A percentile compares a stretch with the other conserved stretches of the same genome.
These are phyloP conservation scores for Erebia palarica DNA, from an alignment of 2,888 invertebrate species.

Conservation along the genomic window DNA sequence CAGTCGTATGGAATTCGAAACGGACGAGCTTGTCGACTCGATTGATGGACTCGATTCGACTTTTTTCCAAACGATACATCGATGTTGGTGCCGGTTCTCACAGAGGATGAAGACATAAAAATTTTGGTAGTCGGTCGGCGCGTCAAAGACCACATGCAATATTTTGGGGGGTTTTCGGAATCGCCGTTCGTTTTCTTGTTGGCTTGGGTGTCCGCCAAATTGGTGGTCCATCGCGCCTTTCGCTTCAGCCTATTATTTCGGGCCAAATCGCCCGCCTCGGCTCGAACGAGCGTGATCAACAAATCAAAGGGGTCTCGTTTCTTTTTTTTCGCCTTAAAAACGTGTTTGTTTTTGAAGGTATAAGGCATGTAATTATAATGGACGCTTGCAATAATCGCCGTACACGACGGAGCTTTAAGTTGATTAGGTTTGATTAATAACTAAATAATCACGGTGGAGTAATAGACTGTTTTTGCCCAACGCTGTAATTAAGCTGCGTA, in stretches of 20 bases:
- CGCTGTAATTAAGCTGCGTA: slow-evolving; percentile 40
- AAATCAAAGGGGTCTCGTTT: slow-evolving; percentile 62
- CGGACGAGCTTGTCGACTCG: slow-evolving; percentile 58
- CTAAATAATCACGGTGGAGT: slow-evolving; percentile 47
- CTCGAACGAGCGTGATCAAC: slow-evolving; percentile 71
- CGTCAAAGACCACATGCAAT: slow-evolving; percentile 78
- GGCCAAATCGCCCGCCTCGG: slow-evolving; percentile 63
- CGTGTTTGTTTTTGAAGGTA: slow-evolving; percentile 79
- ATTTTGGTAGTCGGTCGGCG: slow-evolving; percentile 70
- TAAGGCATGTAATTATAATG: slow-evolving; percentile 73
- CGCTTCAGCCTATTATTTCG: slow-evolving; percentile 74
- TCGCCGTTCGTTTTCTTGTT: slow-evolving; percentile 59
- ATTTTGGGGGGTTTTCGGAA: slow-evolving; percentile 66
- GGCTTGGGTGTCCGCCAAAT: slow-evolving; percentile 69
- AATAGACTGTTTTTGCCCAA: slow-evolving; percentile 43
- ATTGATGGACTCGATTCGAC: slow-evolving; percentile 52
- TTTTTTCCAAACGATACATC: slow-evolving; percentile 52
- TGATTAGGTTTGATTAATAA: slow-evolving; percentile 61
- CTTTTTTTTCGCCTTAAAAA: slow-evolving; percentile 54
- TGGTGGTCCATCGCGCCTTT: slow-evolving; percentile 78
- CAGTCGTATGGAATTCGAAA: slow-evolving; percentile 70
- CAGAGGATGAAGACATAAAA: slow-evolving; percentile 80
- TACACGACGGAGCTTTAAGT: slow-evolving; percentile 55
- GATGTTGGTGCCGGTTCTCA: slow-evolving; percentile 63
- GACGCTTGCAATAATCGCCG: slow-evolving; percentile 64